Evolutionary conservation across 64 coral and sea anemone genomes (phyloP).

Genomic region (Pocillopora damicornis): DNA sequence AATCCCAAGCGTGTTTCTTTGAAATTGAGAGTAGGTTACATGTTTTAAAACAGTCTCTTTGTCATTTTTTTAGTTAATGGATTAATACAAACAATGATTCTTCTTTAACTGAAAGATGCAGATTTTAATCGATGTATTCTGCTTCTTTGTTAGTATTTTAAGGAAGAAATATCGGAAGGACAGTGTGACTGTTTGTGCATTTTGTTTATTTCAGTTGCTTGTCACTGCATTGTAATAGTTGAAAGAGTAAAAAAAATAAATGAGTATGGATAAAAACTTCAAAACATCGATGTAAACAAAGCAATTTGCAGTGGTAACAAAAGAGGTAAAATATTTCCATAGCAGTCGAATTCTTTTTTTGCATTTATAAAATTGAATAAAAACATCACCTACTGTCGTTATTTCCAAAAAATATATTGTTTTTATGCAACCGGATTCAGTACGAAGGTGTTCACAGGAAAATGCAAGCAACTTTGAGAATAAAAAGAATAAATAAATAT

Average conservation of each 20-base stretch:
- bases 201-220: neutral
- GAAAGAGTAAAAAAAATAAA: neutral
- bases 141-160: neutral
- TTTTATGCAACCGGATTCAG: conserved; percentile 16
- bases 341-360: neutral
- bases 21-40: neutral
- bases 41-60: neutral
- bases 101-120: neutral
- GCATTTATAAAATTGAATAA: neutral
- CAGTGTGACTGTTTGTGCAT: neutral
- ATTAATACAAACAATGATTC: neutral
- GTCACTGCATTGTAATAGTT: conserved; percentile 24
- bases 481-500: neutral
- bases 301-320: neutral
- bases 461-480: neutral
- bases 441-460: neutral
- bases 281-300: conserved; percentile 22
- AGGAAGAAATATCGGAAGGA: neutral
- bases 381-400: neutral
- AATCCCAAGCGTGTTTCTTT: neutral
- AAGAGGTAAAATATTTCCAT: neutral
- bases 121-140: neutral
- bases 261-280: conserved; percentile 12
- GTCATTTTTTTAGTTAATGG: neutral
- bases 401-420: neutral